Base-by-base conservation (phyloP, 1,140 invertebrate species). In the Euwallacea fornicatus region DNA sequence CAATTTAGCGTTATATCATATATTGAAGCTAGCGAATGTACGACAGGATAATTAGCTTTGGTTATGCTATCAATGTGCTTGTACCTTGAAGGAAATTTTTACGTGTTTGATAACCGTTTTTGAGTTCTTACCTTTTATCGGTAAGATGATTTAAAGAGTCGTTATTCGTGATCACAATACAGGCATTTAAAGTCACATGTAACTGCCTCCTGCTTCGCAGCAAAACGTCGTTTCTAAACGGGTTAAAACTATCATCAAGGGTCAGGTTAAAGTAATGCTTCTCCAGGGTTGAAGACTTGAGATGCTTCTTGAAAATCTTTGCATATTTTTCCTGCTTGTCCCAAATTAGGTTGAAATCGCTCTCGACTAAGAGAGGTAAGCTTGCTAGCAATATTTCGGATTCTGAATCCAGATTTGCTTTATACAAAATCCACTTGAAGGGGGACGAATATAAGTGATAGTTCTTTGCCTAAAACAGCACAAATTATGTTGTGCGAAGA, bases 1-100 rank as follows among this genome's bases (percentile, higher is more conserved):
- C 84, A 87, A 46, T 80, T 83, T 21, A 86, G 83, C 69, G 81
- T 84, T 7, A 84, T 86, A 73, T 89, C 89, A 54, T 89, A 76
- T 60, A 85, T 84, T 61, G 86, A 83, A 1, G 83, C 73, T 9
- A 89, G 75, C 75, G 86, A 82, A 73, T 84, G 78, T 2, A 86
- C 82, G 65, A 87, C 84, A 0, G 84, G 81, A 76, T 86, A 89
- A 78, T 86, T 88, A n/a, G 86, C 85, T 78, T 89, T 90, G 7
- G 86, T 85, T 58, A 88, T 84, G 3, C 86, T 83, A 73, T 90
- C 88, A 53, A 88, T 82, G 68, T 86, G 83, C 63, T 84, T 85
- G 62, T 88, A 80, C 62, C 86, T 86, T 66, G 58, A 66, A 66
- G 9, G 6, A 50, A 50, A 13, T 50, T 50, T 50, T 50, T 2